Base-by-base conservation (phyloP, 2,888 invertebrate genomes). In the Dascillus cervinus region DNA sequence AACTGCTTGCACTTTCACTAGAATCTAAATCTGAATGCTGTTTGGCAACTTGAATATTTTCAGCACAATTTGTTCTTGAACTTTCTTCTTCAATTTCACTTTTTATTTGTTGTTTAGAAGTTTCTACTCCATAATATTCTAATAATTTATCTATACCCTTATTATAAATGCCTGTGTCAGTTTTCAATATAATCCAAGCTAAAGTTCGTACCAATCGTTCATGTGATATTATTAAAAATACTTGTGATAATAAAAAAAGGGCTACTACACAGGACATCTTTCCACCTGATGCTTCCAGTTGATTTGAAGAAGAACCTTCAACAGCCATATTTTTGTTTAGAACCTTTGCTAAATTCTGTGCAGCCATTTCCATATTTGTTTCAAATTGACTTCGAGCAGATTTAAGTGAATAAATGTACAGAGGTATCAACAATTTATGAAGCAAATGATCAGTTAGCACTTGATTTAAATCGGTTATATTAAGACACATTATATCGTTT, bases 361-460 rank as follows among this genome's bases (percentile, higher is more conserved):
- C 75, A 3, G 75, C 75, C 3, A 71, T 70, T 45, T 79, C 79
- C 52, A 77, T 71, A 42, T 69, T 58, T 65, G 69, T 44, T 65
- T 65, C 42, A 60, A 69, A 41, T 64, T 70, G 50, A 62, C 67
- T 53, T 64, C 47, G 46, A n/a, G 47, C 67, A 1, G 70, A 63
- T 0, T 69, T 49, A 30, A 96, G 67, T 1, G 95, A 96, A 62
- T 87, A 90, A 47, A 97, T 89, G 62, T 95, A 95, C 35, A 96
- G 64, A 4, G 96, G 96, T 43, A 96, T 83, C 34, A 97, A 72
- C 2, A 97, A 72, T 63, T 92, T 86, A 65, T 95, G 88, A 43
- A 97, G 70, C 37, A 97, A 70, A 66, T 97, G 95, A 60, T 95
- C 92, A 0, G 91, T 88, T 32, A 97, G 68, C 25, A 96, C 92